A percentile compares a stretch with the other conserved stretches of the same genome.
Evolutionary conservation across 2,888 invertebrate species (phyloP).

Genomic region (Buathra laborator): DNA sequence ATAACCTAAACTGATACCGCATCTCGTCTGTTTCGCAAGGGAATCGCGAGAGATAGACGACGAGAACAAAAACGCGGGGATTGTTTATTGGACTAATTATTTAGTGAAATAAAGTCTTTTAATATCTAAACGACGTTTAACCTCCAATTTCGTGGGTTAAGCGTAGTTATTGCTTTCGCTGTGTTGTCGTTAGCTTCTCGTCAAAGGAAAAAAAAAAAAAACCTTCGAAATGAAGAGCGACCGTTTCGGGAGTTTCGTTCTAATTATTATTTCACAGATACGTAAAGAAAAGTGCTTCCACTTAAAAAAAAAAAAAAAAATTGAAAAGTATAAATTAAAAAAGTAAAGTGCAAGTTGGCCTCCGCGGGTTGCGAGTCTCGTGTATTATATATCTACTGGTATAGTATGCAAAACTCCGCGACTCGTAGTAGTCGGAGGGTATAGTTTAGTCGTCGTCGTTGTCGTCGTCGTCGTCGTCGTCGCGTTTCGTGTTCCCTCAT

Average conservation of each 20-base stretch:
- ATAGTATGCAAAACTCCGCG: slow-evolving; percentile 19
- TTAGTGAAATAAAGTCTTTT: slow-evolving; percentile 20
- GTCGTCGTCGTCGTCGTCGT: slow-evolving; percentile 35
- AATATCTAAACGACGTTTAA: slow-evolving; percentile 31
- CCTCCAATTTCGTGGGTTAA: slow-evolving; percentile 26
- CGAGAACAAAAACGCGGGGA: not conserved
- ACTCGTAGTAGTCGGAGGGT: not conserved
- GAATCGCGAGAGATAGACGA: not conserved
- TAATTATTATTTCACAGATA: slow-evolving; percentile 7
- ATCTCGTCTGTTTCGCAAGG: not conserved
- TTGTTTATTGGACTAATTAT: not conserved
- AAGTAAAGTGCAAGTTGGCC: slow-evolving; percentile 20
- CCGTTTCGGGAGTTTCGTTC: slow-evolving; percentile 23
- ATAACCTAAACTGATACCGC: too few relatives aligned
- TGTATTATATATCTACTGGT: not conserved
- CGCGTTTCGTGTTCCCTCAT: slow-evolving; percentile 46
- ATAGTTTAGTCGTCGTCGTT: slow-evolving; percentile 35
- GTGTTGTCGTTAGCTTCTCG: not conserved
- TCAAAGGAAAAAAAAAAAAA: not conserved
- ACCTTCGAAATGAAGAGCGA: not conserved
- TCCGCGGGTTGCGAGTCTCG: slow-evolving; percentile 26
- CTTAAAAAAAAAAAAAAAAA: not conserved
- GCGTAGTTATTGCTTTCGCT: not conserved
- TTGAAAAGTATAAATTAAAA: not conserved
- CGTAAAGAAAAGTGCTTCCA: not conserved